Evolutionary conservation across 2,797 vertebrate species (phyloP).

Genomic region (Pagetopsis macropterus): DNA sequence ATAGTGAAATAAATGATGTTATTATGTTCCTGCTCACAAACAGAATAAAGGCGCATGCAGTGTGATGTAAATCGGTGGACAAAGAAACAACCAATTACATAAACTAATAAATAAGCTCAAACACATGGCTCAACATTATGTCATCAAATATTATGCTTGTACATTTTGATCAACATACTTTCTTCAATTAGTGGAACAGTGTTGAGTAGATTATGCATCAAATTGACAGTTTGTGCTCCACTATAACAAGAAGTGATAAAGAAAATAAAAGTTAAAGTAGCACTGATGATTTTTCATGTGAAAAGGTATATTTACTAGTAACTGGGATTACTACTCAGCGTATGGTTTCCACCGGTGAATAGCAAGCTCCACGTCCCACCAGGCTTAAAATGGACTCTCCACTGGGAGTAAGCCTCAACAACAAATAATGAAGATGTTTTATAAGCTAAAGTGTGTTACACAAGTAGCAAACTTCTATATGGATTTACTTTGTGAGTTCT

Average conservation of each 20-base stretch:
- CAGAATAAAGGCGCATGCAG: not conserved
- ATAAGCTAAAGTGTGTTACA: no score
- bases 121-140: not conserved
- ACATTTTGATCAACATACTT: not conserved
- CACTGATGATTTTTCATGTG: no score
- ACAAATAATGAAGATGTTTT: no score
- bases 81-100: not conserved
- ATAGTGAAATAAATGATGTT: not conserved
- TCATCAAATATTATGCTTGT: no score
- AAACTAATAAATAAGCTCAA: not conserved
- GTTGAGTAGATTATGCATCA: not conserved
- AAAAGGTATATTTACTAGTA: no score
- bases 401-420: no score
- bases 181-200: not conserved
- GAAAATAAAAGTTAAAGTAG: not conserved
- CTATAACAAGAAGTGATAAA: not conserved
- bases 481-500: no score
- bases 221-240: not conserved
- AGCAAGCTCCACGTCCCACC: no score
- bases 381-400: no score
- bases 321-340: no score
- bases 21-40: not conserved
- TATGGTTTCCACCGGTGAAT: no score
- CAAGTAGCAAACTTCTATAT: no score
- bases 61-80: not conserved